Evolutionary conservation across 2,888 invertebrate species (phyloP), one percentile per base, ranked within the genome.

Genomic region (Ormyrus nitidulus): DNA sequence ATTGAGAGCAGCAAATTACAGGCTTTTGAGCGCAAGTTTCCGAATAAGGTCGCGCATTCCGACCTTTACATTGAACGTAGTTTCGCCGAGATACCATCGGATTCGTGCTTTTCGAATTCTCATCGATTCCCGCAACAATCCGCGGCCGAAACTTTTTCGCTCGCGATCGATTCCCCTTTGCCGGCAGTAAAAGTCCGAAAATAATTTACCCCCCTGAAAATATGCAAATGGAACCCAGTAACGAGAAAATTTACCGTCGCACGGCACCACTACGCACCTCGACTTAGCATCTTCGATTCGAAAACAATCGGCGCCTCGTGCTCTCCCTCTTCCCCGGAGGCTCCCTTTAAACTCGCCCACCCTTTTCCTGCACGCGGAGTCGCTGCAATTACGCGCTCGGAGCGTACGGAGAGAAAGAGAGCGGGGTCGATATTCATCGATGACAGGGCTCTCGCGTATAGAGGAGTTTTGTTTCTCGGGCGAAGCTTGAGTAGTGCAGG

Each of bases 341-440:
- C 34, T 34, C 34, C 34, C 34, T 34, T 34, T 34, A 34, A 34
- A 34, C 34, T 34, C 34, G 2, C 34, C 34, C 34, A 1, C 34
- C 34, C 34, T 34, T 34, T 34, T 34, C 34, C 34, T 34, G 34
- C 34, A 34, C 34, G 34, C 34, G 34, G 34, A 34, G 34, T 34
- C 6, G 11, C 59, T 71, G 58, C 61, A 71, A 71, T 71, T 71
- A 71, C 58, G 44, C 51, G 51, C 49, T 65, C n/a, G 65, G 34
- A 34, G 34, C 34, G 34, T 1, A 34, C 49, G 65, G 34, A 34
- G 56, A n/a, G 56, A 6, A 11, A 56, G 56, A 56, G 13, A 11
- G n/a, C 56, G 46, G 8, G 86, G 86, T 89, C 89, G 88, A 89
- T 89, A 88, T 84, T 85, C 86, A 88, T 88, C 88, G 87, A 88